Base-by-base conservation (phyloP, 2,888 invertebrate genomes). In the Seira ritae region DNA sequence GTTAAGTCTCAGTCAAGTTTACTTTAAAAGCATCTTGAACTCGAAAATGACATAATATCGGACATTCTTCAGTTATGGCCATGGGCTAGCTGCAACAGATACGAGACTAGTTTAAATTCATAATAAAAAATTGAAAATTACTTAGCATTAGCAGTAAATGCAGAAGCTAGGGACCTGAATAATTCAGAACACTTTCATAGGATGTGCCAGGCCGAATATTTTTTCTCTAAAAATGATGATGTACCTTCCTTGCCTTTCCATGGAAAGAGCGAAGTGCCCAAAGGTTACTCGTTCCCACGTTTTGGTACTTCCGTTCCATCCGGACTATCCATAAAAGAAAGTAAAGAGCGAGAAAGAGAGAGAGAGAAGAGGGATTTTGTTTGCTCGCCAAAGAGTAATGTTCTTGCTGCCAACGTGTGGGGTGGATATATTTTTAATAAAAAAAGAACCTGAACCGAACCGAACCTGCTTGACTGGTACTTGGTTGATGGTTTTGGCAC, bases 101-200 rank as follows among this genome's bases (percentile, higher is more conserved):
- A n/a, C n/a, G n/a, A n/a, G n/a, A n/a, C n/a, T n/a, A n/a, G n/a
- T n/a, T n/a, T n/a, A n/a, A n/a, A n/a, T n/a, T n/a, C n/a, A n/a
- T n/a, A n/a, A n/a, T n/a, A n/a, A n/a, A n/a, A n/a, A n/a, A n/a
- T n/a, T n/a, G n/a, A n/a, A n/a, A n/a, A n/a, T n/a, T n/a, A n/a
- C n/a, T n/a, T n/a, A n/a, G n/a, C n/a, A n/a, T n/a, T n/a, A 67
- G 15, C 15, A 24, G 67, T n/a, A 67, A 24, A 67, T 24, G 50
- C 17, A n/a, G 50, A 50, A 8, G 8, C 8, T 8, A 31, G 65
- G 75, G 80, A 81, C 42, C 67, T 82, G 82, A 82, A 82, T 82
- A 66, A 82, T 82, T 82, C 77, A 82, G 77, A 71, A 72, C 72
- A 50, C 73, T 82, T 82, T 82, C 82, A 82, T 71, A 82, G 77